These are phyloP conservation scores for Gadus macrocephalus DNA, from an alignment of 2,113 vertebrate species.

Conservation along the genomic window DNA sequence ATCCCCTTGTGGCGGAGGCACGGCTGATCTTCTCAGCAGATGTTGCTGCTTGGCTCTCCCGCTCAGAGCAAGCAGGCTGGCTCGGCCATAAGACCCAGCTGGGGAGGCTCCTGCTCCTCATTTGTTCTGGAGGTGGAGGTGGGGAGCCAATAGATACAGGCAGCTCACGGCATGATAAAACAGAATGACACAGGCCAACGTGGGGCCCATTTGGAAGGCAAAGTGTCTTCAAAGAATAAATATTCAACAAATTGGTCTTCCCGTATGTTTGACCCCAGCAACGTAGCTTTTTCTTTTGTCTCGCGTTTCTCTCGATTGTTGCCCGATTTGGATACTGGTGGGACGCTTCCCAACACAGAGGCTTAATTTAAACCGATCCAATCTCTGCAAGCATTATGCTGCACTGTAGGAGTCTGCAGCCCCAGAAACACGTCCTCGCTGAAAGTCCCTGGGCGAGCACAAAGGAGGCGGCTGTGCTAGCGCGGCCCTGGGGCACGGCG, in stretches of 20 bases:
- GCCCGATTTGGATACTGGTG: too few relatives aligned
- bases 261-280: too few relatives aligned
- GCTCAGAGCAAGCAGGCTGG: constrained; percentile 34
- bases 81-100: constrained; percentile 15
- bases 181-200: neutral
- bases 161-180: constrained; percentile 7
- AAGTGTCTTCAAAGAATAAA: too few relatives aligned
- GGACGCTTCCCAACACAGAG: too few relatives aligned
- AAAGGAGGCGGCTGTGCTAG: constrained; percentile 28
- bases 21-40: constrained; percentile 66
- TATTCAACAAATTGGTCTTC: too few relatives aligned
- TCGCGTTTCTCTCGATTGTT: too few relatives aligned
- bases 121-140: constrained; percentile 14
- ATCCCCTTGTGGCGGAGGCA: constrained; percentile 44
- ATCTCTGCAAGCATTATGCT: too few relatives aligned
- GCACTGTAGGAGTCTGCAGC: neutral
- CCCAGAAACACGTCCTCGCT: neutral
- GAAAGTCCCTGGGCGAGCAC: constrained; percentile 2
- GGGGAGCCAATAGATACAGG: constrained; percentile 12
- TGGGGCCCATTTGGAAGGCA: too few relatives aligned
- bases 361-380: too few relatives aligned
- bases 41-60: constrained; percentile 32
- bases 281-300: too few relatives aligned
- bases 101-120: constrained; percentile 13
- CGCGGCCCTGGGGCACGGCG: constrained; percentile 11